A percentile compares a stretch with the other conserved stretches of the same genome.
phyloP scores from a whole-genome alignment of 2,888 invertebrate species.

The Tanaodytes sp. region DNA sequence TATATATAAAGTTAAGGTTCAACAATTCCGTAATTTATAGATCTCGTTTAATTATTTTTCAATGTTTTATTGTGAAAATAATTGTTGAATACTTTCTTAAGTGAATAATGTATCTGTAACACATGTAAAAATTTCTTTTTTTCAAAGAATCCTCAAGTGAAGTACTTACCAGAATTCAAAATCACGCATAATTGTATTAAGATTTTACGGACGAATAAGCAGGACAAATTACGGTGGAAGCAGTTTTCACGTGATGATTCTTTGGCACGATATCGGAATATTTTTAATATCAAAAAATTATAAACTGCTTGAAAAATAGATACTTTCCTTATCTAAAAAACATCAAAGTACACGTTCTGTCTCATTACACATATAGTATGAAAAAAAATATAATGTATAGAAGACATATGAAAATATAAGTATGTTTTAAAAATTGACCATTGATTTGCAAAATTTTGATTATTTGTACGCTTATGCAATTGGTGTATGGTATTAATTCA shows the following conservation, averaged over 20 bases:
- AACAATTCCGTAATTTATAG: not conserved
- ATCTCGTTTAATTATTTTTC: not conserved
- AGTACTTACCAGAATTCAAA: slow-evolving; percentile 2
- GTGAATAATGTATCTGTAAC: too few species aligned
- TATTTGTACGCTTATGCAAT: slow-evolving; percentile 15
- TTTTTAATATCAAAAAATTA: not conserved
- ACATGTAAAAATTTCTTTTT: too few species aligned
- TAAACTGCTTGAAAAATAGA: too few species aligned
- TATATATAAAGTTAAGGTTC: not conserved
- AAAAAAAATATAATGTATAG: too few species aligned
- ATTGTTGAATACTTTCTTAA: not conserved
- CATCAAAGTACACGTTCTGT: too few species aligned
- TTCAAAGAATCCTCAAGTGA: slow-evolving; percentile 38
- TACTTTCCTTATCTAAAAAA: too few species aligned
- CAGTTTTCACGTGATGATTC: slow-evolving; percentile 35
- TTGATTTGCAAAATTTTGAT: slow-evolving; percentile 19
- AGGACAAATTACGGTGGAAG: slow-evolving; percentile 11
- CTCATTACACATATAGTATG: too few species aligned
- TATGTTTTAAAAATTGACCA: slow-evolving; percentile 20
- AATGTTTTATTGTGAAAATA: not conserved
- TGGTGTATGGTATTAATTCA: slow-evolving; percentile 10
- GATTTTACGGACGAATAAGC: too few species aligned
- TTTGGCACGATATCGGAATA: slow-evolving; percentile 30
- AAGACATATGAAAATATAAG: not conserved
- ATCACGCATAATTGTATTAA: too few species aligned